These are phyloP conservation scores for Amblyopsis rosae DNA, from an alignment of 2,113 vertebrate genomes.

Conservation along the genomic window DNA sequence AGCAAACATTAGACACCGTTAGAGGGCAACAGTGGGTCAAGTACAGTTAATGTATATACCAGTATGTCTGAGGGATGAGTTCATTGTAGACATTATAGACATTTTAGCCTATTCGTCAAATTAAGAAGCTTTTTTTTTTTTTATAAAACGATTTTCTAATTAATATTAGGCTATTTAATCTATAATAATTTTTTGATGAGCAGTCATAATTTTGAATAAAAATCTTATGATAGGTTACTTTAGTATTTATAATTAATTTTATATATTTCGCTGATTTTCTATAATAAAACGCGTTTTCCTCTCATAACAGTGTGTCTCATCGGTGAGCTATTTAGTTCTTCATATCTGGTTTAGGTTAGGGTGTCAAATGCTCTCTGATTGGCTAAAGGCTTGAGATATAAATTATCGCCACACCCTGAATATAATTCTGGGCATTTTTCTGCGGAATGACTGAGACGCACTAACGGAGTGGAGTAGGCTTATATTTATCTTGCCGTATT, in stretches of 20 bases:
- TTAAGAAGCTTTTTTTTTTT: neutral
- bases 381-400: slow-evolving; percentile 19
- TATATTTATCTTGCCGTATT: neutral
- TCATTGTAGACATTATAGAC: neutral
- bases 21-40: slow-evolving; percentile 26
- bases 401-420: slow-evolving; percentile 50
- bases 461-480: neutral
- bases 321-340: neutral
- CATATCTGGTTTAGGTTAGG: slow-evolving; percentile 54
- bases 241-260: too few species aligned
- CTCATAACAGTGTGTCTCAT: neutral
- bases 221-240: too few species aligned
- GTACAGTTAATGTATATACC: neutral
- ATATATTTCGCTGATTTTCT: neutral
- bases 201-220: too few species aligned
- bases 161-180: too few species aligned
- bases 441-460: neutral
- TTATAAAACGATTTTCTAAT: too few species aligned
- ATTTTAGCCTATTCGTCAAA: neutral
- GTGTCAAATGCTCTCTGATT: slow-evolving; percentile 32
- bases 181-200: too few species aligned
- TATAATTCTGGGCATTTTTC: slow-evolving; percentile 35
- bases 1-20: slow-evolving; percentile 3
- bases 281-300: neutral
- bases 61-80: neutral